These are phyloP conservation scores for Ormyrus pomaceus DNA, from an alignment of 2,888 invertebrate genomes.

Conservation along the genomic window DNA sequence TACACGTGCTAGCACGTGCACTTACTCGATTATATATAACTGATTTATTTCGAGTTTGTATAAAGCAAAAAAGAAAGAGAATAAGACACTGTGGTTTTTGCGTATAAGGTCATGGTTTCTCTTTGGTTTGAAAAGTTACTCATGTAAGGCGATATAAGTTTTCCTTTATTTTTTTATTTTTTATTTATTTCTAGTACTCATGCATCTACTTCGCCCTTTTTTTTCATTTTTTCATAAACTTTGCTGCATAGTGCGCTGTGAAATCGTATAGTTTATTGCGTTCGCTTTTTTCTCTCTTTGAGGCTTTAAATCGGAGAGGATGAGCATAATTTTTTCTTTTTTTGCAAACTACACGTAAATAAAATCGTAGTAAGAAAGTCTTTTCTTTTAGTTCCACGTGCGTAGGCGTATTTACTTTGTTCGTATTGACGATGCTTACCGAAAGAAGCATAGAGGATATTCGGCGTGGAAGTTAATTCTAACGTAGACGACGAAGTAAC, in stretches of 20 bases:
- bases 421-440: slow-evolving; percentile 40
- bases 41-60: slow-evolving; percentile 32
- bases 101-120: slow-evolving; percentile 68
- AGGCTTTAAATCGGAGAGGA: slow-evolving; percentile 29
- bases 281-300: slow-evolving; percentile 50
- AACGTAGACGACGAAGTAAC: slow-evolving; percentile 29
- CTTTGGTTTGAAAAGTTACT: slow-evolving; percentile 61
- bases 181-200: slow-evolving; percentile 40
- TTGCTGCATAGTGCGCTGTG: slow-evolving; percentile 30
- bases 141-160: slow-evolving; percentile 21
- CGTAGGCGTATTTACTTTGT: slow-evolving; percentile 54
- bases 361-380: slow-evolving; percentile 33
- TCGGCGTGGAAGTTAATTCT: slow-evolving; percentile 32
- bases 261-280: slow-evolving; percentile 35
- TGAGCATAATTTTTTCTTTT: slow-evolving; percentile 23
- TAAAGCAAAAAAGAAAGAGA: slow-evolving; percentile 27
- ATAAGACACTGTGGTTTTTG: slow-evolving; percentile 46
- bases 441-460: slow-evolving; percentile 21
- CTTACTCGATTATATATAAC: not conserved
- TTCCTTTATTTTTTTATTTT: slow-evolving; percentile 51
- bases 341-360: not conserved
- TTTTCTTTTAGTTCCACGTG: slow-evolving; percentile 38
- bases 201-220: slow-evolving; percentile 32
- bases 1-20: not conserved
- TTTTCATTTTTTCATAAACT: slow-evolving; percentile 23